phyloP scores from a whole-genome alignment of 2,797 vertebrate genomes.

The Oryzias sinensis region DNA sequence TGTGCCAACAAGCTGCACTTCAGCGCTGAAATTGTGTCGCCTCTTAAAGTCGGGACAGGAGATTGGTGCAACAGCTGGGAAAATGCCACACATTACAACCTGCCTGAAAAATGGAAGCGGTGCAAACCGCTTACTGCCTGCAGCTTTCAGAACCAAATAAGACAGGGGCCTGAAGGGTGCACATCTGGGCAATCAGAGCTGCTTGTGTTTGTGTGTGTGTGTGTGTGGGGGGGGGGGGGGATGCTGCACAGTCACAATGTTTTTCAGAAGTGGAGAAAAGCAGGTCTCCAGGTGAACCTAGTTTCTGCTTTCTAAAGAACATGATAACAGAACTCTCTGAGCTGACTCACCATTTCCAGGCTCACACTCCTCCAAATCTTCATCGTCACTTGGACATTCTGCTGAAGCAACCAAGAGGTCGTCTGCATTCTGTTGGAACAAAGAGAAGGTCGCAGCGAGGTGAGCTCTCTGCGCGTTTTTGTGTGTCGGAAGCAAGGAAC shows the following conservation, averaged over 20 bases:
- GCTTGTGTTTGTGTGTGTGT: conserved; percentile 28
- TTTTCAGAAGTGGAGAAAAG: conserved; percentile 24
- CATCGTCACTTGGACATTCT: conserved; percentile 92
- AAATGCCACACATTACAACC: conserved; percentile 41
- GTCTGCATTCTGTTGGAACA: conserved; percentile 84
- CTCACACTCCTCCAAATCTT: conserved; percentile 94
- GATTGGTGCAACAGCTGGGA: conserved; percentile 51
- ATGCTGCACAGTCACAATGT: conserved; percentile 23
- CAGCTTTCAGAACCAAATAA: conserved; percentile 32
- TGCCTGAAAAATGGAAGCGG: conserved; percentile 28
- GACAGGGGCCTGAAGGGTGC: neutral
- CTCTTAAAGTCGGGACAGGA: conserved; percentile 41
- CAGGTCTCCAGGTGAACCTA: neutral
- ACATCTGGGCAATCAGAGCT: conserved; percentile 61
- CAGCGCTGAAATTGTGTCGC: conserved; percentile 44
- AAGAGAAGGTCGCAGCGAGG: conserved; percentile 28
- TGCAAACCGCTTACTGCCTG: conserved; percentile 23
- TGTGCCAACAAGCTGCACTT: conserved; percentile 40
- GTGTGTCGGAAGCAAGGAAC: too few species aligned
- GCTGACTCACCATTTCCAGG: conserved; percentile 91
- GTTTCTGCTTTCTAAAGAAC: conserved; percentile 7
- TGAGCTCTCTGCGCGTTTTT: neutral
- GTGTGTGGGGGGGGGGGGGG: conserved; percentile 14
- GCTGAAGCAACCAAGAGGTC: conserved; percentile 91
- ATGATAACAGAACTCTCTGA: conserved; percentile 60